Base-by-base conservation (phyloP, 2,113 vertebrate species). In the Alosa alosa region DNA sequence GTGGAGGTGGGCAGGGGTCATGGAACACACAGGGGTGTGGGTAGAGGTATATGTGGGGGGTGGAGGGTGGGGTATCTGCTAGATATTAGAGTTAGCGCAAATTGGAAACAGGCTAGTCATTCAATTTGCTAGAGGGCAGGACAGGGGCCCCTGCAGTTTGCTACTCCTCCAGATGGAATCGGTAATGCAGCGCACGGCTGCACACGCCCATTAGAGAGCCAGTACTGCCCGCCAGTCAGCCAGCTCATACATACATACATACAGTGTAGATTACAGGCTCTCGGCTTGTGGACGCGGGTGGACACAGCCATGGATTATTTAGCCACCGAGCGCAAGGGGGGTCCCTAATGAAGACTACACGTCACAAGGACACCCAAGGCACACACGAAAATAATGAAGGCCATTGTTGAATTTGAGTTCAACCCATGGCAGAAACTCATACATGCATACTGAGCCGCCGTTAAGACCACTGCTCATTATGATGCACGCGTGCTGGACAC, bases 71-170 rank as follows among this genome's bases (percentile, higher is more conserved):
- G 25, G 13, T 81, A n/a, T 88, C 89, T 57, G 86, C 86, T 84
- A 83, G 88, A 86, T 89, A 86, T 49, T 83, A 81, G 55, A 89
- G 84, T 84, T 85, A 39, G 83, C 82, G 60, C 68, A 88, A 90
- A 90, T 85, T 88, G 82, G 84, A 90, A 89, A 88, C 86, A 90
- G 83, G 52, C 75, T 81, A 83, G 85, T 88, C 83, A 81, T 89
- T 88, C 78, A 87, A 81, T 90, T 89, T 86, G 86, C 89, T 57
- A 8, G 45, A 86, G 88, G 90, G 87, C 82, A 85, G 86, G 52
- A 60, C 82, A 78, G 85, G 84, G 78, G 25, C 72, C 81, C 47
- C 82, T 85, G 55, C 68, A 81, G 75, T 86, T 89, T 81, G 78
- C 83, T 84, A 81, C 87, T 84, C 64, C 57, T 85, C 86, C 52